Evolutionary conservation across 2,888 invertebrate genomes (phyloP).

Genomic region (Notodonta dromedarius): DNA sequence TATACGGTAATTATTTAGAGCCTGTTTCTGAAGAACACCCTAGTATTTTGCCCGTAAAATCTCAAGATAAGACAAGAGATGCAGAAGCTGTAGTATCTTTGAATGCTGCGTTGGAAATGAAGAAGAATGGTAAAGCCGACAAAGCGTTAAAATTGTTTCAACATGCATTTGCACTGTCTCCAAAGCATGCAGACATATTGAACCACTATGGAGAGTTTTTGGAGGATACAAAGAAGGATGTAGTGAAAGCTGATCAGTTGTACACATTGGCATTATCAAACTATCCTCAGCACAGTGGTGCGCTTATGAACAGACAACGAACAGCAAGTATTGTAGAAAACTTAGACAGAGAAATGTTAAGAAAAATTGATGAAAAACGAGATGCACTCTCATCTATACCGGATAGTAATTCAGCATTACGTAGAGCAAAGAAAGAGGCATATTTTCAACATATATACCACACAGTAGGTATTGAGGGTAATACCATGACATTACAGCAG

Average conservation of each 20-base stretch:
- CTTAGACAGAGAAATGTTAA: slow-evolving; percentile 91
- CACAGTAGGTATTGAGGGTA: slow-evolving; percentile 98
- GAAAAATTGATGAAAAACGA: slow-evolving; percentile 92
- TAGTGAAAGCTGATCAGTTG: slow-evolving; percentile 95
- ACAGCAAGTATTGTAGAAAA: slow-evolving; percentile 95
- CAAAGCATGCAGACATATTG: slow-evolving; percentile 95
- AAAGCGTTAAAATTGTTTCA: slow-evolving; percentile 94
- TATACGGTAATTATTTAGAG: slow-evolving; percentile 72
- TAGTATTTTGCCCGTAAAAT: slow-evolving; percentile 41
- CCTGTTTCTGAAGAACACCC: slow-evolving; percentile 56
- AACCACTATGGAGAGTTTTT: slow-evolving; percentile 97
- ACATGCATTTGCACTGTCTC: slow-evolving; percentile 96
- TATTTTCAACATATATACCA: slow-evolving; percentile 98
- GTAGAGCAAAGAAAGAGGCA: slow-evolving; percentile 96
- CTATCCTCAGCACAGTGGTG: slow-evolving; percentile 92
- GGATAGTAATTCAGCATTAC: slow-evolving; percentile 90
- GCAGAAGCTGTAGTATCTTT: slow-evolving; percentile 93
- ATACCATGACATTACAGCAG: slow-evolving; percentile 97
- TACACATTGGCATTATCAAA: slow-evolving; percentile 93
- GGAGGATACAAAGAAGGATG: slow-evolving; percentile 92
- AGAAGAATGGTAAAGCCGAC: slow-evolving; percentile 90
- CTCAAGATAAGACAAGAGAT: slow-evolving; percentile 59
- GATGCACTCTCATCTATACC: slow-evolving; percentile 92
- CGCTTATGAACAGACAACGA: slow-evolving; percentile 91
- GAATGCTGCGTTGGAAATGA: slow-evolving; percentile 94